phyloP scores from a whole-genome alignment of 2,888 invertebrate genomes.

The Napeogenes inachia region DNA sequence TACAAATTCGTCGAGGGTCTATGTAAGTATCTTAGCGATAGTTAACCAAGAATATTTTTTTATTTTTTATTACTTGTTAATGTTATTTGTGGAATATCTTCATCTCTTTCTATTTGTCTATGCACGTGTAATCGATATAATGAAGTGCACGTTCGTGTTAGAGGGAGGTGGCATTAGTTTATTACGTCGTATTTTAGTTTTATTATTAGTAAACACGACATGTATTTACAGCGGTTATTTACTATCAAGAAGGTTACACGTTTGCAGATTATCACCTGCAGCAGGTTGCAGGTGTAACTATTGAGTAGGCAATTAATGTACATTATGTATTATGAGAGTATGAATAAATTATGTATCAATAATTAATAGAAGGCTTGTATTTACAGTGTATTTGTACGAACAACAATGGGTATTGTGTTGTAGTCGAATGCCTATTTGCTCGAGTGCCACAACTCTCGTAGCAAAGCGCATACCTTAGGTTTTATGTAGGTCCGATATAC shows the following conservation, averaged over 20 bases:
- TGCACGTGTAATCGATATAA: conserved; percentile 26
- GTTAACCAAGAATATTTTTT: conserved; percentile 12
- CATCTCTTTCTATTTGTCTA: conserved; percentile 24
- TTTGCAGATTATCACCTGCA: neutral
- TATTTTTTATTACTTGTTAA: conserved; percentile 10
- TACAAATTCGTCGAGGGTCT: conserved; percentile 21
- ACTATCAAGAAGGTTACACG: no score
- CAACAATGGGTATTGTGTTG: neutral
- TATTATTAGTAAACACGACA: conserved; percentile 3
- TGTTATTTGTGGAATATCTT: conserved; percentile 13
- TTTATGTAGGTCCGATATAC: neutral
- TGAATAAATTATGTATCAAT: neutral
- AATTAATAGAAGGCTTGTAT: neutral
- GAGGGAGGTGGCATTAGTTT: conserved; percentile 19
- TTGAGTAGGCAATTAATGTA: neutral
- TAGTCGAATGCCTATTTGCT: neutral
- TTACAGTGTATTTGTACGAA: neutral
- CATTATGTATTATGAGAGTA: neutral
- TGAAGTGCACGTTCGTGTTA: conserved; percentile 21
- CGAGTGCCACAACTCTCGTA: neutral
- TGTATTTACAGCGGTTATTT: neutral
- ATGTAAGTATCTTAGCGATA: conserved; percentile 25
- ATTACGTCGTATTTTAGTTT: conserved; percentile 8
- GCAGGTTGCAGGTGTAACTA: neutral
- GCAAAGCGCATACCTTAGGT: neutral